phyloP scores from a whole-genome alignment of 2,888 invertebrate genomes.

The Temnothorax ravouxi region DNA sequence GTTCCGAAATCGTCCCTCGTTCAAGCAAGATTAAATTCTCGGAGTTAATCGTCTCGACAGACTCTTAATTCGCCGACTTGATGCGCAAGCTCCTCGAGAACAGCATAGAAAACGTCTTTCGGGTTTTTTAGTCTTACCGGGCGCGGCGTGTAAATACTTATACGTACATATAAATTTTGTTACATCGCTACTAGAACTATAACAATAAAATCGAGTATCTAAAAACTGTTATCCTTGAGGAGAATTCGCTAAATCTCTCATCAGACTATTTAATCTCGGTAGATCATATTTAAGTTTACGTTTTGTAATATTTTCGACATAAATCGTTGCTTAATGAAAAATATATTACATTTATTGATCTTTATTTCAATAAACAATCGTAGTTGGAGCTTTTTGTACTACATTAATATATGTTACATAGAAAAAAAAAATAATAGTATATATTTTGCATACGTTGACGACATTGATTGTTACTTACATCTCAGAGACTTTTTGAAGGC shows the following conservation, averaged over 20 bases:
- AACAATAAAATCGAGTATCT: conserved; percentile 58
- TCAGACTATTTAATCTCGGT: neutral
- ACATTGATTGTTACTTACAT: conserved; percentile 30
- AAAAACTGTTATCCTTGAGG: conserved; percentile 42
- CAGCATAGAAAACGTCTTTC: conserved; percentile 61
- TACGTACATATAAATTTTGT: conserved; percentile 50
- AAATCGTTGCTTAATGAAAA: no score
- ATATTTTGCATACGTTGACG: neutral
- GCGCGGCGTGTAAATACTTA: conserved; percentile 69
- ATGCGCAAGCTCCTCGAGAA: conserved; percentile 67
- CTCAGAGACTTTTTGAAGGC: conserved; percentile 47
- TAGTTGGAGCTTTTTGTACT: neutral
- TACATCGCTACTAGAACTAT: conserved; percentile 44
- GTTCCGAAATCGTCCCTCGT: conserved; percentile 80
- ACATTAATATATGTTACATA: neutral
- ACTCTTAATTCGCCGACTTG: conserved; percentile 81
- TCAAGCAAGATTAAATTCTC: conserved; percentile 82
- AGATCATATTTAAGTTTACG: neutral
- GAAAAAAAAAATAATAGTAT: conserved; percentile 19
- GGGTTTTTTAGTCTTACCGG: conserved; percentile 62
- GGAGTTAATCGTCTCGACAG: conserved; percentile 80
- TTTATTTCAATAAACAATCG: neutral
- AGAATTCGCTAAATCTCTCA: neutral
- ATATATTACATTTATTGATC: neutral
- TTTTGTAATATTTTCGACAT: neutral